These are phyloP conservation scores for Microchirus variegatus DNA, from an alignment of 2,797 vertebrate genomes.

Conservation along the genomic window DNA sequence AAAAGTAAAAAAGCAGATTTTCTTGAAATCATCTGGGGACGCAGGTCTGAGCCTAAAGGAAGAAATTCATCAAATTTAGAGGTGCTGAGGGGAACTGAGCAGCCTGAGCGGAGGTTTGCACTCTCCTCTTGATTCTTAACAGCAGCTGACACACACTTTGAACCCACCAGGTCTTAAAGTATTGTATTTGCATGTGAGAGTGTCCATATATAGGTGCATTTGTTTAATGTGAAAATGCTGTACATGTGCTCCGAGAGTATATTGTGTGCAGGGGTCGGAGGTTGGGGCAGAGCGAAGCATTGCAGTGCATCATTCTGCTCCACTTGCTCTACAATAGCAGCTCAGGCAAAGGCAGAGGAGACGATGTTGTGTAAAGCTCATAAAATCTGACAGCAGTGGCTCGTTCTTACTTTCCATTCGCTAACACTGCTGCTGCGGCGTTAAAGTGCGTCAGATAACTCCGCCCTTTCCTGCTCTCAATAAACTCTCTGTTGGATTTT, in stretches of 20 bases:
- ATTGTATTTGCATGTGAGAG: background rate
- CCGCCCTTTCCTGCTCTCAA: constrained; percentile 57
- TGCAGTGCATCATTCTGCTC: constrained; percentile 84
- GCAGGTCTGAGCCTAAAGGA: no score
- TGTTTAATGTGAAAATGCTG: constrained; percentile 15
- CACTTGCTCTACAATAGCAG: constrained; percentile 76
- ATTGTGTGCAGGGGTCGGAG: constrained; percentile 25
- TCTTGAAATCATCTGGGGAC: no score
- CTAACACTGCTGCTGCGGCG: constrained; percentile 41
- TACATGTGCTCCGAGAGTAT: constrained; percentile 11
- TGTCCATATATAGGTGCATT: constrained; percentile 4
- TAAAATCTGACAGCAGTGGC: constrained; percentile 53
- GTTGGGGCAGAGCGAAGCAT: constrained; percentile 53
- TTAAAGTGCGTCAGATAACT: constrained; percentile 65
- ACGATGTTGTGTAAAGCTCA: constrained; percentile 37
- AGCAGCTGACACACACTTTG: background rate
- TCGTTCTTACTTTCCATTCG: constrained; percentile 15
- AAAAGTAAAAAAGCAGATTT: no score
- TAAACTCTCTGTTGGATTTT: constrained; percentile 65
- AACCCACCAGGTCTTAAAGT: background rate
- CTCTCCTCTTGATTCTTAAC: background rate
- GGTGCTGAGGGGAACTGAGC: no score
- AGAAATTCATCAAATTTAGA: no score
- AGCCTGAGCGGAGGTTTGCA: no score
- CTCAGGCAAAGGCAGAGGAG: constrained; percentile 41